Conservation (phyloP, 2,797 vertebrate species). For the Clarias laeviceps region DNA sequence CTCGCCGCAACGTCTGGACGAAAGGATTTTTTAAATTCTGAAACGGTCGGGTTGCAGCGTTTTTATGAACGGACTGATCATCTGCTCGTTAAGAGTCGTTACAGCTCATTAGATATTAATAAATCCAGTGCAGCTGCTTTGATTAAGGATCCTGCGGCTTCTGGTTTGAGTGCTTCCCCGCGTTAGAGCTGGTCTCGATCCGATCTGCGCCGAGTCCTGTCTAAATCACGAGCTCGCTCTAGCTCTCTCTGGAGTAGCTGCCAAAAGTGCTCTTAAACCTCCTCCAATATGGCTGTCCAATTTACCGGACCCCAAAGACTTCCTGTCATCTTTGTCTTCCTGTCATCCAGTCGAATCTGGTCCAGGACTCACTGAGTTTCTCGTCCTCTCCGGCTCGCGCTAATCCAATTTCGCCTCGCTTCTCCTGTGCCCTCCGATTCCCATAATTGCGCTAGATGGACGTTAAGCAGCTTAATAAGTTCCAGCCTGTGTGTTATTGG, state of each 20-base stretch:
- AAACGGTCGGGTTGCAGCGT: not conserved
- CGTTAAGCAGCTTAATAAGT: constrained; percentile 45
- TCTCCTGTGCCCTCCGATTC: constrained; percentile 23
- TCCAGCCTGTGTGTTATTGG: constrained; percentile 51
- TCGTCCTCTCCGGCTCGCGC: not conserved
- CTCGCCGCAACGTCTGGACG: not conserved
- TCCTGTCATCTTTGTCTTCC: constrained; percentile 44
- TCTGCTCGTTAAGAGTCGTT: constrained; percentile 51
- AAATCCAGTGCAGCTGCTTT: constrained; percentile 60
- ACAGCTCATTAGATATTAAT: constrained; percentile 59
- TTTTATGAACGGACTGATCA: constrained; percentile 44
- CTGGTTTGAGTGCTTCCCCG: constrained; percentile 25
- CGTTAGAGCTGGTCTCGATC: constrained; percentile 47
- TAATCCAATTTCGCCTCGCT: not conserved
- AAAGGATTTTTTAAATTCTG: too few relatives aligned
- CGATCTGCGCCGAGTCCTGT: constrained; percentile 37
- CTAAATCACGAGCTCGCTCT: constrained; percentile 3
- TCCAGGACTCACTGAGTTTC: constrained; percentile 29
- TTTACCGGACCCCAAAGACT: constrained; percentile 49
- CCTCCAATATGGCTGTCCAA: constrained; percentile 53
- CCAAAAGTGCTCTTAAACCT: constrained; percentile 57
- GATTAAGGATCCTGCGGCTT: constrained; percentile 54
- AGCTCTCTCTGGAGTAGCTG: constrained; percentile 48
- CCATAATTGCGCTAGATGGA: constrained; percentile 50
- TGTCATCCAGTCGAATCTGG: constrained; percentile 31